Percentiles rank a stretch among this genome's conserved stretches.
Conservation (phyloP, 2,888 invertebrate genomes). For the Drosophila nigricruria region DNA sequence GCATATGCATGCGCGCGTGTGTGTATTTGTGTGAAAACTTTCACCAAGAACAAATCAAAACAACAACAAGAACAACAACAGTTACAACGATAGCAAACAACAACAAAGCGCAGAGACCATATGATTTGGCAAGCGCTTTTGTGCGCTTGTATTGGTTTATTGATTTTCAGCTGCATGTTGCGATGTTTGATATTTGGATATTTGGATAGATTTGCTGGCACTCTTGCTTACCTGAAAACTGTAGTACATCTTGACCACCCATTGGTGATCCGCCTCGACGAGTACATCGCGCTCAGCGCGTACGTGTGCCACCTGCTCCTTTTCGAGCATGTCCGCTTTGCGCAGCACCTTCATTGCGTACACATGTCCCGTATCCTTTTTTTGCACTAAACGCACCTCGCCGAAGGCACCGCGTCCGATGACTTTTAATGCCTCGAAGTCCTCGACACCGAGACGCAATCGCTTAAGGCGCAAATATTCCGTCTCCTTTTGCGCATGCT, state of each 20-base stretch:
- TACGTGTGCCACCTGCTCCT: constrained; percentile 99
- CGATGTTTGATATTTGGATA: not conserved
- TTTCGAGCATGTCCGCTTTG: constrained; percentile 99
- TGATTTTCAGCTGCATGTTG: constrained; percentile 63
- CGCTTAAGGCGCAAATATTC: constrained; percentile 98
- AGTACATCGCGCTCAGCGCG: constrained; percentile 99
- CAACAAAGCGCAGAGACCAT: constrained; percentile 59
- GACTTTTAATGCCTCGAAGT: constrained; percentile 98
- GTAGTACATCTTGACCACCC: constrained; percentile 99
- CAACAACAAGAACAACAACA: constrained; percentile 36
- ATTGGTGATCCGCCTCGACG: constrained; percentile 99
- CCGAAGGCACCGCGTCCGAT: constrained; percentile 97
- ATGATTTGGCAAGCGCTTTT: constrained; percentile 72
- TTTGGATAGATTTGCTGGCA: constrained; percentile 2
- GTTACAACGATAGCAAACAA: constrained; percentile 26
- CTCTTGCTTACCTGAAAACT: constrained; percentile 90
- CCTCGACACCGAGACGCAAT: constrained; percentile 97
- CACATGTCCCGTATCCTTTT: constrained; percentile 99
- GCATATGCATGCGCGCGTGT: constrained; percentile 2
- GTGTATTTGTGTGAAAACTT: constrained; percentile 60
- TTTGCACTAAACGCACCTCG: constrained; percentile 98
- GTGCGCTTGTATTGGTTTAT: constrained; percentile 78
- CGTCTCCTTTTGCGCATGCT: constrained; percentile 99
- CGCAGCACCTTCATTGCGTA: constrained; percentile 99
- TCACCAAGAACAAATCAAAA: constrained; percentile 72